Conservation (phyloP, 2,888 invertebrate species). For the Ceramica pisi region DNA sequence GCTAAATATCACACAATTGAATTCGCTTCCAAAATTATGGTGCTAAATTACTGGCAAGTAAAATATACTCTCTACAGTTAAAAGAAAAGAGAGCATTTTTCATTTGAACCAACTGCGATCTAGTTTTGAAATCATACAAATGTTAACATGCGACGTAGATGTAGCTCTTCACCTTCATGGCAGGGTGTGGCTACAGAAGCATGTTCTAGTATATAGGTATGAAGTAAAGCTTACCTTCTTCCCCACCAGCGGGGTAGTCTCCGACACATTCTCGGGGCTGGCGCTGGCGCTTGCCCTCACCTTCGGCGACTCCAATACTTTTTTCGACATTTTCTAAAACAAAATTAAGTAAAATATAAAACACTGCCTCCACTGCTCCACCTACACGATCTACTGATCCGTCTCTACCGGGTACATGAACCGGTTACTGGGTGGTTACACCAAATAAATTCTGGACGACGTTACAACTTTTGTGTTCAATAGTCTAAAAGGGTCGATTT, state of each 20-base stretch:
- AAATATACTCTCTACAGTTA: background rate
- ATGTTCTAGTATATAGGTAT: background rate
- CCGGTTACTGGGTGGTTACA: slow-evolving; percentile 39
- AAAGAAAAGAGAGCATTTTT: background rate
- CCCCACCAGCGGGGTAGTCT: slow-evolving; percentile 81
- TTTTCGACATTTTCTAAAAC: slow-evolving; percentile 78
- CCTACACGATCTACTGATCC: slow-evolving; percentile 41
- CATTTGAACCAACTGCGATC: background rate
- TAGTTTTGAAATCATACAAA: background rate
- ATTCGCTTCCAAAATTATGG: background rate
- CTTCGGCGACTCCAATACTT: slow-evolving; percentile 51
- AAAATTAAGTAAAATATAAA: slow-evolving; percentile 36
- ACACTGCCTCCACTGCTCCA: slow-evolving; percentile 10
- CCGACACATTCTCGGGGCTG: slow-evolving; percentile 69
- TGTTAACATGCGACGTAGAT: background rate
- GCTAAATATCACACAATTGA: background rate
- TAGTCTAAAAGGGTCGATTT: slow-evolving; percentile 54
- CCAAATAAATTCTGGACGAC: slow-evolving; percentile 20
- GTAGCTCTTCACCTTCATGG: background rate
- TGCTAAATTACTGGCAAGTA: background rate
- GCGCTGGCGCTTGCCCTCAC: slow-evolving; percentile 46
- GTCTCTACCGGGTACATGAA: slow-evolving; percentile 39
- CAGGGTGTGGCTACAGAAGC: background rate
- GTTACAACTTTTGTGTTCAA: slow-evolving; percentile 28
- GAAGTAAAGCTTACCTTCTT: slow-evolving; percentile 75